Conservation (phyloP, 2,113 vertebrate genomes). For the Hystrix cristata region DNA sequence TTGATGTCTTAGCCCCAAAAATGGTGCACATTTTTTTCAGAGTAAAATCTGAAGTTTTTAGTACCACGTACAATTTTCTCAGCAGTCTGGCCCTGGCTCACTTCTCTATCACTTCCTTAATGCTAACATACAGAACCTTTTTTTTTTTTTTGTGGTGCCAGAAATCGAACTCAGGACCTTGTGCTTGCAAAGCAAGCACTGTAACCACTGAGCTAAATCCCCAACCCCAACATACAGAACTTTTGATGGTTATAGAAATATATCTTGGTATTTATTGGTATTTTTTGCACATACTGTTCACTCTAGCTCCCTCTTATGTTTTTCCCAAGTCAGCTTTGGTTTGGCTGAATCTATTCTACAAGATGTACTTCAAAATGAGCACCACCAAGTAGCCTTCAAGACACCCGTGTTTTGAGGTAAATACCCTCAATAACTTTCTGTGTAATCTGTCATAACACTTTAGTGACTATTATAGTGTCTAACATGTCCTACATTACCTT, state of each 20-base stretch:
- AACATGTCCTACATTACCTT: neutral
- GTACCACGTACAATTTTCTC: neutral
- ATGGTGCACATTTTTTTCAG: neutral
- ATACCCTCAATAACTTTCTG: neutral
- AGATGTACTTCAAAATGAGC: neutral
- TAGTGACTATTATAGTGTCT: neutral
- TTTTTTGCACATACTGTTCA: neutral
- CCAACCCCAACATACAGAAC: neutral
- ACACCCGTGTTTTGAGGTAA: neutral
- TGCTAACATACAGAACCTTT: neutral
- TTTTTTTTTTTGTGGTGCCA: too few relatives aligned
- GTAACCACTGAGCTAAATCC: too few relatives aligned
- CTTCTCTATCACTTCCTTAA: neutral
- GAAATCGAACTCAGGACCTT: too few relatives aligned
- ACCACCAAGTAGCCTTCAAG: neutral
- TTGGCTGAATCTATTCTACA: neutral
- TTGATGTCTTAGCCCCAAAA: neutral
- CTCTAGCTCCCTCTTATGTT: neutral
- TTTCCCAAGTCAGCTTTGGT: neutral
- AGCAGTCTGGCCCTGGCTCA: neutral
- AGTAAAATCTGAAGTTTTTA: neutral
- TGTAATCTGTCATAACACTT: neutral
- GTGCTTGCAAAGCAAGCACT: too few relatives aligned
- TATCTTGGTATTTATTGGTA: neutral
- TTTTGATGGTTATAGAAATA: neutral